Base-by-base conservation (phyloP, 2,797 vertebrate species). In the Rhyacichthys aspro region DNA sequence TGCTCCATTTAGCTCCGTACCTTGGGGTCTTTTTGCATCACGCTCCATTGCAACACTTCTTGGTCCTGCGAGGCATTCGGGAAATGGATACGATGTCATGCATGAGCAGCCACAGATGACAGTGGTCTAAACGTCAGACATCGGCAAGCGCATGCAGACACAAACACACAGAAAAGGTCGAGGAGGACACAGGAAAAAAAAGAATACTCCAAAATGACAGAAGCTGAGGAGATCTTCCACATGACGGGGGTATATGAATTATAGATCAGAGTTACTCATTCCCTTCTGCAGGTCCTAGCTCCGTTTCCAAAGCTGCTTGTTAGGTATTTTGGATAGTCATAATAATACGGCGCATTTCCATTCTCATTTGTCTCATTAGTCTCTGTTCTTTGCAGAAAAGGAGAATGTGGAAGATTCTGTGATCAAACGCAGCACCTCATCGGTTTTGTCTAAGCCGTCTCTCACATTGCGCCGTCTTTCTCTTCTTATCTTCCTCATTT, bases 21-120 rank as follows among this genome's bases (percentile, higher is more conserved):
- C 79, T 77, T 16, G 2, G 2, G 74, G 76, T 63, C 45, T 19
- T 52, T 67, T 61, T 82, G 43, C 11, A 52, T 75, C 72, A 83
- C 0, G 54, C 79, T 81, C 64, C 39, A 61, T 68, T 76, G 72
- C 76, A 54, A 67, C 62, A 47, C 60, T 65, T 67, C 66, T 74
- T 70, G 52, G 58, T 68, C 67, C 79, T 68, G 55, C 15, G 67
- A 82, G 81, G 73, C 75, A 59, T 73, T 50, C 39, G 65, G 71
- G 82, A 86, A 81, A 85, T 79, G 64, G 81, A 82, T 79, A 84
- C 61, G 72, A 82, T 85, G 75, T 67, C 75, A 81, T 79, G 87
- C 79, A 67, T 84, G 86, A 83, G 64, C 59, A 43, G 68, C 70
- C 43, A 43, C 59, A 81, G 70, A 82, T 67, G 76, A 81, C 79